Conservation (phyloP, 2,113 vertebrate genomes). For the Malaclemys terrapin region DNA sequence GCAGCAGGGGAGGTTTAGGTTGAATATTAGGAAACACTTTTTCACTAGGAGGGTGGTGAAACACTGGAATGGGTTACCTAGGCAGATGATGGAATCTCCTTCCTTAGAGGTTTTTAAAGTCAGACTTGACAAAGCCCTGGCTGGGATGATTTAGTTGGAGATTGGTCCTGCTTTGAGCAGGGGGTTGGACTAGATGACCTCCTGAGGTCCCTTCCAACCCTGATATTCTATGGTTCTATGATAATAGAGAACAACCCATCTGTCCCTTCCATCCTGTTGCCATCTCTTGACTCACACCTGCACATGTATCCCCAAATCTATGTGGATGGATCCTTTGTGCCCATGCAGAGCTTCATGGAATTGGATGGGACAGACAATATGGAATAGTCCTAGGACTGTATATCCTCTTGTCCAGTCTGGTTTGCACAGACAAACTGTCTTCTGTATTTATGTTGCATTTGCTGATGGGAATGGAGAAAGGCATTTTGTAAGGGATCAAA, state of each 20-base stretch:
- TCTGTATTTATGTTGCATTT: conserved; percentile 5
- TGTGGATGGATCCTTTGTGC: neutral
- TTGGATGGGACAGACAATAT: conserved; percentile 44
- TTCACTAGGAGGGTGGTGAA: too few relatives aligned
- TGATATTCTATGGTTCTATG: neutral
- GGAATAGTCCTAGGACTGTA: neutral
- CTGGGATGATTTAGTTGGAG: too few relatives aligned
- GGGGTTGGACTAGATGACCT: too few relatives aligned
- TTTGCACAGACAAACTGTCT: conserved; percentile 35
- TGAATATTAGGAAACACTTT: too few relatives aligned
- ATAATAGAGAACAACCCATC: neutral
- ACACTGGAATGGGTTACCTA: too few relatives aligned
- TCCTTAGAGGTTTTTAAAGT: too few relatives aligned
- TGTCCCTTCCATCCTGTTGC: neutral
- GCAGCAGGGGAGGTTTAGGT: too few relatives aligned
- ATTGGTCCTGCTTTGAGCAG: too few relatives aligned
- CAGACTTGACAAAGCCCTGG: too few relatives aligned
- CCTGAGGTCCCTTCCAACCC: too few relatives aligned
- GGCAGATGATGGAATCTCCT: too few relatives aligned
- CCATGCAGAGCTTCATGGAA: neutral
- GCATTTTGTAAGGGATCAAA: neutral
- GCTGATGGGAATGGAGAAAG: neutral
- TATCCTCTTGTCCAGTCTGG: neutral
- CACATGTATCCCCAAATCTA: neutral
- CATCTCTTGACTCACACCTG: neutral